These are phyloP conservation scores for Percina caprodes DNA, from an alignment of 2,113 vertebrate genomes.

Conservation along the genomic window DNA sequence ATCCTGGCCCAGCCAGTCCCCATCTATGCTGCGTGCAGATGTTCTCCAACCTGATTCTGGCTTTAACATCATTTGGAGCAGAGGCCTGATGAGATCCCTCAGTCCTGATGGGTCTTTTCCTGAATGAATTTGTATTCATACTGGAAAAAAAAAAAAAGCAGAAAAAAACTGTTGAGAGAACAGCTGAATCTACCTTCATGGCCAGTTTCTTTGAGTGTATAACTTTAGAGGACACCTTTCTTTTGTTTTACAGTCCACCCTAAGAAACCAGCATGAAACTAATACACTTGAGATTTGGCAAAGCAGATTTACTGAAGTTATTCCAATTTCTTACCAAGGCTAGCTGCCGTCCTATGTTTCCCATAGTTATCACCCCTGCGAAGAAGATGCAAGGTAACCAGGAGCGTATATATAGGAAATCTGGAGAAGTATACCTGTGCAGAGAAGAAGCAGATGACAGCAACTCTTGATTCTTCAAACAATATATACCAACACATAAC, in stretches of 20 bases:
- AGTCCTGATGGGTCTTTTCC: slow-evolving; percentile 95
- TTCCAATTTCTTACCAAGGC: slow-evolving; percentile 88
- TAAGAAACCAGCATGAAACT: not conserved
- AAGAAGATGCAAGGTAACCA: slow-evolving; percentile 99
- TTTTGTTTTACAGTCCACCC: not conserved
- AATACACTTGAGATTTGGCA: not conserved
- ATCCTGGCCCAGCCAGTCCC: not conserved
- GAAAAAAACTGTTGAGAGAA: not conserved
- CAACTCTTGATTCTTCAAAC: not conserved
- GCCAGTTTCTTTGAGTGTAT: not conserved
- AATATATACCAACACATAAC: too few species aligned
- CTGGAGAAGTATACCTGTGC: slow-evolving; percentile 92
- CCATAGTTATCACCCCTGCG: slow-evolving; percentile 97
- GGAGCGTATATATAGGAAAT: slow-evolving; percentile 96
- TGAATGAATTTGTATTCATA: slow-evolving; percentile 93
- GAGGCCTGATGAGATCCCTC: slow-evolving; percentile 66
- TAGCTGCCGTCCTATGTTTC: slow-evolving; percentile 95
- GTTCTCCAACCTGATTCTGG: slow-evolving; percentile 20
- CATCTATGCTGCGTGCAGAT: slow-evolving; percentile 1
- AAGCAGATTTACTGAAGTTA: not conserved
- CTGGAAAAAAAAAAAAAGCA: slow-evolving; percentile 75
- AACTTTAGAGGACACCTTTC: not conserved
- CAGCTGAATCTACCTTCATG: not conserved
- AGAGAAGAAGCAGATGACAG: slow-evolving; percentile 14
- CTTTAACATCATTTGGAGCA: slow-evolving; percentile 16